Evolutionary conservation across 2,888 invertebrate species (phyloP).

Genomic region (Drosophila incognita): DNA sequence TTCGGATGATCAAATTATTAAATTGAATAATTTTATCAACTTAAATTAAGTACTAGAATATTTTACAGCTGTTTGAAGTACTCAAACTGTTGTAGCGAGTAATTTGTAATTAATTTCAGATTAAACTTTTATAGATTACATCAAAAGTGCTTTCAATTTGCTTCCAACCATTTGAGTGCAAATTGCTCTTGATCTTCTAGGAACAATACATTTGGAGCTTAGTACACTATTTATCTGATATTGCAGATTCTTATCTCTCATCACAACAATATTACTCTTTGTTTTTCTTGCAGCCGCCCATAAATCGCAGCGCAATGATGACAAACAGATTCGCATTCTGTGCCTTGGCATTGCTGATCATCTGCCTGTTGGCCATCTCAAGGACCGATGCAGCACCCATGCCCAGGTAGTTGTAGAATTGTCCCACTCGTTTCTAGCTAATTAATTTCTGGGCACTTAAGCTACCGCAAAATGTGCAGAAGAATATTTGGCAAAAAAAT

Average conservation of each 20-base stretch:
- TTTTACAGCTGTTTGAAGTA: neutral
- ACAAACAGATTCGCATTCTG: slow-evolving; percentile 78
- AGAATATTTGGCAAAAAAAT: slow-evolving; percentile 44
- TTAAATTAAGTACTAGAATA: neutral
- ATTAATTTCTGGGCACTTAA: slow-evolving; percentile 61
- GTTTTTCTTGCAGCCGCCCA: slow-evolving; percentile 51
- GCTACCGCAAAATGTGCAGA: slow-evolving; percentile 28
- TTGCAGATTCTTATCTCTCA: neutral
- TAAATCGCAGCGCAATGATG: slow-evolving; percentile 71
- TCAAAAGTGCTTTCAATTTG: neutral
- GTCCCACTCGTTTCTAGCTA: slow-evolving; percentile 42
- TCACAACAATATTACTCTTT: neutral
- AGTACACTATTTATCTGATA: neutral
- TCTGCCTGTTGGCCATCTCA: slow-evolving; percentile 81
- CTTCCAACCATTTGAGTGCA: neutral
- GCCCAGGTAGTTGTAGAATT: slow-evolving; percentile 85
- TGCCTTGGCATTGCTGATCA: slow-evolving; percentile 74
- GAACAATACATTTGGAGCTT: neutral
- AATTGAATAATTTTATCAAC: neutral
- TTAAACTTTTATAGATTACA: neutral
- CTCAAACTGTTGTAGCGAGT: neutral
- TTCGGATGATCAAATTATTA: accelerated
- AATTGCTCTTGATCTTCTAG: too few species aligned
- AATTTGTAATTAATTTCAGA: neutral
- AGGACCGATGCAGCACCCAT: slow-evolving; percentile 83